Evolutionary conservation across 2,113 vertebrate genomes (phyloP).

Genomic region (Macrotus californicus): DNA sequence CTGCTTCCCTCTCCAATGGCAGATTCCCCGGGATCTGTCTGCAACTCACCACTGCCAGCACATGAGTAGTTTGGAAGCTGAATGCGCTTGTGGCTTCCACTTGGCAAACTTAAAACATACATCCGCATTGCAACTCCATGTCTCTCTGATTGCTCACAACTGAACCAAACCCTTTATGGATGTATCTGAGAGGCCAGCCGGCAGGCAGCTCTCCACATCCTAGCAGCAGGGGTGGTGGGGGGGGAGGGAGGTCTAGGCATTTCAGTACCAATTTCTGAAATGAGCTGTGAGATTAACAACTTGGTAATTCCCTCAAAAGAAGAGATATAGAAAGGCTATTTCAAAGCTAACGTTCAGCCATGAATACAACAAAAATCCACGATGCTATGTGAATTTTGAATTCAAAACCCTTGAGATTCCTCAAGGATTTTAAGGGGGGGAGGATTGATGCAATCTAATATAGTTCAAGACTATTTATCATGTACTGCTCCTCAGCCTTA

Average conservation of each 20-base stretch:
- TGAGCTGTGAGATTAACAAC: not conserved
- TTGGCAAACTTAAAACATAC: not conserved
- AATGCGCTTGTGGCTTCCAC: not conserved
- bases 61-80: not conserved
- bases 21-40: not conserved
- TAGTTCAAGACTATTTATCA: not conserved
- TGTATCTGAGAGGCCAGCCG: not conserved
- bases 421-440: not conserved
- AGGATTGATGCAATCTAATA: not conserved
- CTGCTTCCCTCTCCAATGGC: not conserved
- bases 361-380: not conserved
- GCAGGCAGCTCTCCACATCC: not conserved
- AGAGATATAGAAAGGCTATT: not conserved
- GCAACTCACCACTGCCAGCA: not conserved
- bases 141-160: not conserved
- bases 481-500: not conserved
- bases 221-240: not conserved
- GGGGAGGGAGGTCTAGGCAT: not conserved
- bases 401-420: not conserved
- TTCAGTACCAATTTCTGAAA: not conserved
- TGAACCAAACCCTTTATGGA: not conserved
- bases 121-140: not conserved
- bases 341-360: not conserved
- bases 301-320: not conserved
- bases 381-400: not conserved